Base-by-base conservation (phyloP, 2,797 vertebrate species). In the Danio tinwini region DNA sequence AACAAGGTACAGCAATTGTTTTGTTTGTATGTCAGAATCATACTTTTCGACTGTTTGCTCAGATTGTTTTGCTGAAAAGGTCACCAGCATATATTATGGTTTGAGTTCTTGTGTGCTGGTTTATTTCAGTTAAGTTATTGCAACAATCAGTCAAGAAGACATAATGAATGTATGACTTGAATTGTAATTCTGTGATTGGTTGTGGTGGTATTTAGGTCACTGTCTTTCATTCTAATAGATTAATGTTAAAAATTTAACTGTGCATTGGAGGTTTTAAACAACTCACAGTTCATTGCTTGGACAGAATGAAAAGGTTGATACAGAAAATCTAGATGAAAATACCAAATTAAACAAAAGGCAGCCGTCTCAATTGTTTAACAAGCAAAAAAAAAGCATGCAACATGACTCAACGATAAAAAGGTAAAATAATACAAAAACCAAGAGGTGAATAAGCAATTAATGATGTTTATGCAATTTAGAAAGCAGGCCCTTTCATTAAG, bases 1-100 rank as follows among this genome's bases (percentile, higher is more conserved):
- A 98, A 97, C 87, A 99, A 99, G 96, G 29, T 29, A 29, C 29
- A 1, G 98, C 95, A 93, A 76, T 89, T 72, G 12, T 37, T 53
- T 1, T 69, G 17, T 70, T 3, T 53, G 53, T 37, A 40, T 53
- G 49, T 53, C 49, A 10, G 17, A 40, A 70, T 17, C 13, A 53
- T 40, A 53, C 6, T 53, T 40, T 29, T 6, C 29, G 39, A 16
- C 4, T 52, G 17, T 69, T 69, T 52, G 16, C 9, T 40, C 6
- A 53, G 40, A 40, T 53, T 5, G 5, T 39, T 49, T 16, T 53
- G 16, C 10, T 53, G 3, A 53, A 70, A 53, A 70, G 16, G 29
- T 70, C 67, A 53, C 16, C 6, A 17, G 4, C 29, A 53, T 53
- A 69, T 69, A 40, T 40, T 69, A 0, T 12, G 16, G 39, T 40